These are phyloP conservation scores for Eumacrocentrus americanus DNA, from an alignment of 2,888 invertebrate species.

Conservation along the genomic window DNA sequence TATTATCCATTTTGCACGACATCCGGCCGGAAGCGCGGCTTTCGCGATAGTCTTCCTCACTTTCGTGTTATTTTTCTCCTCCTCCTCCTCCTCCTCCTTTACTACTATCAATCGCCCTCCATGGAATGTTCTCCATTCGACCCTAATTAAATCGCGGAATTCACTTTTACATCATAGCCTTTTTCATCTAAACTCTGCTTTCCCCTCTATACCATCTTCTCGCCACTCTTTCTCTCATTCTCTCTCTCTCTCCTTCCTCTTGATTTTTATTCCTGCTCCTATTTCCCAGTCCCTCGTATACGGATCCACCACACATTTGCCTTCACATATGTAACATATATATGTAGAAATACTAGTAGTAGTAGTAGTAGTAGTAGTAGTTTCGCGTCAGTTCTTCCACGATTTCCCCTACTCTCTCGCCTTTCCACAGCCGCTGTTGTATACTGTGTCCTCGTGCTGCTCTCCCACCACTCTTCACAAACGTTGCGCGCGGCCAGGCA, in stretches of 20 bases:
- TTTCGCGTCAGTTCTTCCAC: constrained; percentile 35
- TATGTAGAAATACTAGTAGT: no score
- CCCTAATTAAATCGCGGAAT: constrained; percentile 16
- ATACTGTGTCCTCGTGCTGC: constrained; percentile 6
- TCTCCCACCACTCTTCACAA: constrained; percentile 15
- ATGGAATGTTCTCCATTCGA: neutral
- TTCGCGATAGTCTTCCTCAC: no score
- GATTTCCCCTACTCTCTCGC: constrained; percentile 40
- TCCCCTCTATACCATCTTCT: no score
- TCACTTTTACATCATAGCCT: constrained; percentile 8
- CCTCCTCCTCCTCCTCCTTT: no score
- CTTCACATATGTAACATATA: no score
- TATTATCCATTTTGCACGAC: neutral
- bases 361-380: no score
- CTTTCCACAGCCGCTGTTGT: no score
- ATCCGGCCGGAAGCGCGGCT: constrained; percentile 9
- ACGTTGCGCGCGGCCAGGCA: constrained; percentile 27
- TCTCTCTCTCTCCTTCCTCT: neutral
- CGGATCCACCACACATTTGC: neutral
- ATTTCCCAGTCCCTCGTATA: no score
- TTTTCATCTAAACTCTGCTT: constrained; percentile 7
- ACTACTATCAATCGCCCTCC: no score
- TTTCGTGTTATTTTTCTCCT: no score
- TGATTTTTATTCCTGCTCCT: no score
- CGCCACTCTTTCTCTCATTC: neutral